phyloP scores from a whole-genome alignment of 2,888 invertebrate genomes.

The Yponomeuta evonymella region DNA sequence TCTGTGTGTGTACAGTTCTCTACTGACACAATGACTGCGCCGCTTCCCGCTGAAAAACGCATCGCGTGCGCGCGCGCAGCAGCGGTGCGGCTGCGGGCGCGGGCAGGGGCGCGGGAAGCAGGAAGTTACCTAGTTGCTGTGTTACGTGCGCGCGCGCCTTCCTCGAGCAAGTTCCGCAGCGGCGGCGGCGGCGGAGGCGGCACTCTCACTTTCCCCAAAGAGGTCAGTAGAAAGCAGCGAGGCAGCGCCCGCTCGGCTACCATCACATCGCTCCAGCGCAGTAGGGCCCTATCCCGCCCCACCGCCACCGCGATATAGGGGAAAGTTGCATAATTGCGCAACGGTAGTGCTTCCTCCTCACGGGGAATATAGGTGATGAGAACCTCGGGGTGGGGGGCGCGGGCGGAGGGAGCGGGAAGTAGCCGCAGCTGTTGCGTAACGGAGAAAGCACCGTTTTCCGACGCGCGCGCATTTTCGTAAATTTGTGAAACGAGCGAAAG shows the following conservation, averaged over 20 bases:
- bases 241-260: background rate
- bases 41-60: conserved; percentile 46
- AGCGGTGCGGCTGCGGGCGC: background rate
- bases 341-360: conserved; percentile 56
- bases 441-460: conserved; percentile 69
- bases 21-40: conserved; percentile 33
- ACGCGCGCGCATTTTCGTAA: conserved; percentile 70
- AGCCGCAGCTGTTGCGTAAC: conserved; percentile 63
- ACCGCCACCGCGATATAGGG: conserved; percentile 27
- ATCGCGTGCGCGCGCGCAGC: conserved; percentile 11
- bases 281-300: background rate
- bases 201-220: conserved; percentile 41
- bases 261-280: background rate
- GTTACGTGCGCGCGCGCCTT: conserved; percentile 57
- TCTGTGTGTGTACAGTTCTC: conserved; percentile 16
- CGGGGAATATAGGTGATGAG: conserved; percentile 67
- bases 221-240: conserved; percentile 35
- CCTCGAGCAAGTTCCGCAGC: conserved; percentile 26
- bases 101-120: conserved; percentile 46
- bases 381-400: conserved; percentile 28
- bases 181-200: background rate
- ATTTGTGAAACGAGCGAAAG: conserved; percentile 74
- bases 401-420: conserved; percentile 47
- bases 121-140: conserved; percentile 60
- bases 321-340: conserved; percentile 54